Base-by-base conservation (phyloP, 2,797 vertebrate species). In the Brachyrhaphis roseni region DNA sequence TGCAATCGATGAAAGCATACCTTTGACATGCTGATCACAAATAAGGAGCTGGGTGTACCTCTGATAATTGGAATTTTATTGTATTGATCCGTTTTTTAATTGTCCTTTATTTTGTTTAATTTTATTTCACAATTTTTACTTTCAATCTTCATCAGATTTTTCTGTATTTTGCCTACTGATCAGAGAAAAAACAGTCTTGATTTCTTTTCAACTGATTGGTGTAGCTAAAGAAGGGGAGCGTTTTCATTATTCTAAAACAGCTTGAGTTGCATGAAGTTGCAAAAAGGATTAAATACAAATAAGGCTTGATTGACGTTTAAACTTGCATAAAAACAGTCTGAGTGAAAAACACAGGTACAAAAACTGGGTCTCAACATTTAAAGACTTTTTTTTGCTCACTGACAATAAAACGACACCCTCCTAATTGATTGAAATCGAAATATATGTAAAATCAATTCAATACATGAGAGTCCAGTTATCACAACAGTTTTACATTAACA, bases 301-400 rank as follows among this genome's bases (percentile, higher is more conserved):
- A 41, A 41, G 20, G 36, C 36, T 68, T 68, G 4, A 8, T 41
- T 36, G 62, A 23, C 15, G 64, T 64, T 20, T 26, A 12, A 46
- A 75, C 8, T 2, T 11, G 51, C 39, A 66, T 55, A 77, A 68
- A 68, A 81, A 79, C 2, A 75, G 26, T 76, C 5, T 8, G 15
- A 8, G 59, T 3, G 16, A 20, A 80, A 82, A 78, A 4, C 62
- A 79, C 26, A 36, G 16, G 3, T 28, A 13, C 2, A 8, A 7
- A 36, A 74, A 62, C 70, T 5, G 12, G 72, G 26, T 75, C 5
- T 8, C 34, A 8, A 31, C 45, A 28, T 23, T 13, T 15, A 31
- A 51, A 1, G 74, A 49, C 6, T 8, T 3, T 36, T 62, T n/a
- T 1, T 62, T 7, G 59, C 7, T 64, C 59, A 36, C 2, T 8